Evolutionary conservation across 92 coral and sea anemone species (phyloP).

Genomic region (Blastomussa wellsi): DNA sequence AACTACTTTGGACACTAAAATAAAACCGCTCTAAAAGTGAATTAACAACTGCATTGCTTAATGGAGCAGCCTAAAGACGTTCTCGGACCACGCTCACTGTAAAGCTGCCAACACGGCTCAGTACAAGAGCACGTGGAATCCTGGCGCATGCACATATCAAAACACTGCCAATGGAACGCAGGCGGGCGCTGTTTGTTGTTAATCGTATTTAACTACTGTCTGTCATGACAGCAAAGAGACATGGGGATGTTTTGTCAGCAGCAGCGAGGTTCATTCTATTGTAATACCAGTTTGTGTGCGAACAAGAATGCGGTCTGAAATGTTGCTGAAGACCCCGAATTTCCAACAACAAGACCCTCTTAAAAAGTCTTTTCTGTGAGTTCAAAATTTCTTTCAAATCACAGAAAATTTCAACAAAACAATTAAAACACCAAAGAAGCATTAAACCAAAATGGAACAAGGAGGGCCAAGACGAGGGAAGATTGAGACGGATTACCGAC

Average conservation of each 20-base stretch:
- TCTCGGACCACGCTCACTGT: too few relatives aligned
- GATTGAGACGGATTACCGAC: too few relatives aligned
- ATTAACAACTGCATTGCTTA: too few relatives aligned
- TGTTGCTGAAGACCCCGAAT: not conserved
- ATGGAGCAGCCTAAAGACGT: too few relatives aligned
- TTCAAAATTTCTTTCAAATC: not conserved
- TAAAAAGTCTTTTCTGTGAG: not conserved
- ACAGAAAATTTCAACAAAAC: not conserved
- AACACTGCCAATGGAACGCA: too few relatives aligned
- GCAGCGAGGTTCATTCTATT: not conserved
- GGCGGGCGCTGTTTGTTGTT: too few relatives aligned
- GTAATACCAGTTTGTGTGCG: not conserved
- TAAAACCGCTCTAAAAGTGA: too few relatives aligned
- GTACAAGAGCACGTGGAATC: too few relatives aligned
- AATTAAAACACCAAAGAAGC: not conserved
- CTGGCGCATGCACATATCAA: too few relatives aligned
- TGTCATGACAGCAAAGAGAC: not conserved
- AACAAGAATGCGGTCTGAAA: not conserved
- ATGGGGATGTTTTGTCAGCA: not conserved
- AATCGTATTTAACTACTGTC: too few relatives aligned
- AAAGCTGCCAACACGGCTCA: too few relatives aligned
- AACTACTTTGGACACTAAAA: too few relatives aligned
- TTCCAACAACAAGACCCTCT: not conserved
- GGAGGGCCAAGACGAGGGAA: not conserved
- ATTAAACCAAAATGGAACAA: not conserved